Percentiles rank a stretch among this genome's conserved stretches.
Conservation (phyloP, 30 jellyfish, hydroid and myxozoan genomes). For the Sanderia malayensis region DNA sequence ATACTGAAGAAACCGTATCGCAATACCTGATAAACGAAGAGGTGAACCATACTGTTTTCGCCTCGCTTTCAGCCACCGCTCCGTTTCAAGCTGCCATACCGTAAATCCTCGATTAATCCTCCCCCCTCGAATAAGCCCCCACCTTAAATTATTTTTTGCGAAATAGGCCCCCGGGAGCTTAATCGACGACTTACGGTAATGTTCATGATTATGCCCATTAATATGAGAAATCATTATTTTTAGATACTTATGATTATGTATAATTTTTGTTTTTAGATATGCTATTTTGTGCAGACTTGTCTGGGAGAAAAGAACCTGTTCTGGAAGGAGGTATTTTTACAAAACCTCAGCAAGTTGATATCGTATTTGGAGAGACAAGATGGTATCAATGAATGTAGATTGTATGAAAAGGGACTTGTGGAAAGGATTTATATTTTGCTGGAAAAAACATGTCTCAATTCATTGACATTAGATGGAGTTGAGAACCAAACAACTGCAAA, state of each 20-base stretch:
- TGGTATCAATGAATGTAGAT: background rate
- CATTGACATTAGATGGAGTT: background rate
- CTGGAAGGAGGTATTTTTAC: constrained; percentile 14
- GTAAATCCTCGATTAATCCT: too few relatives aligned
- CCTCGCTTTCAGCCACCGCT: too few relatives aligned
- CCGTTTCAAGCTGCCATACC: too few relatives aligned
- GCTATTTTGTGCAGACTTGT: background rate
- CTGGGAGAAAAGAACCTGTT: constrained; percentile 4
- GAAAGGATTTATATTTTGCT: background rate
- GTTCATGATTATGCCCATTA: too few relatives aligned
- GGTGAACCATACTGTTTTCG: constrained; percentile 9
- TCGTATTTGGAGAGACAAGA: constrained; percentile 17
- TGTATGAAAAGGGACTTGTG: background rate
- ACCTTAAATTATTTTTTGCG: too few relatives aligned
- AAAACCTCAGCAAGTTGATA: background rate
- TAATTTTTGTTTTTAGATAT: constrained; percentile 6
- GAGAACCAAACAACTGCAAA: background rate
- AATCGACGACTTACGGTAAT: too few relatives aligned
- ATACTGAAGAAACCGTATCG: background rate
- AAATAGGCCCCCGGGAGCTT: too few relatives aligned
- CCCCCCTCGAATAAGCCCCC: too few relatives aligned
- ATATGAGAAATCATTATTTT: too few relatives aligned
- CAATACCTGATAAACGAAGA: constrained; percentile 35
- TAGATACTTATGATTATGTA: background rate
- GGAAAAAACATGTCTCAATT: background rate